phyloP scores from a whole-genome alignment of 2,888 invertebrate genomes.

The Epinotia ramella region DNA sequence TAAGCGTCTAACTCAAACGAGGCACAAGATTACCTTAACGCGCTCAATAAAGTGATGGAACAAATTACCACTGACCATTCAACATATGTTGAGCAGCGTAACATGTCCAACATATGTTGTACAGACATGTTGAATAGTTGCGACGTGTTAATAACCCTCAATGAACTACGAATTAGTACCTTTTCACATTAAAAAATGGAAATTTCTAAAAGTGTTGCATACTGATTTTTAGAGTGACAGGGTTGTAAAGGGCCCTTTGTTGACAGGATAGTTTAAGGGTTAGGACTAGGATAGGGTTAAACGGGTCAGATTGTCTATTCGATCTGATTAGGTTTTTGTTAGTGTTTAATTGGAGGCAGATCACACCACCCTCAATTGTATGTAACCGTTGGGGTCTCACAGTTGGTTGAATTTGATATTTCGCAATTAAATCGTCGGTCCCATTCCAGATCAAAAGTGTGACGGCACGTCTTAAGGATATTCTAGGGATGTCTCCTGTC shows the following conservation, averaged over 20 bases:
- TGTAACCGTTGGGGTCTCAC: slow-evolving; percentile 1
- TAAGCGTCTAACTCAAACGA: slow-evolving; percentile 25
- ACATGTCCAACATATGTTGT: slow-evolving; percentile 27
- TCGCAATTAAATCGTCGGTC: background rate
- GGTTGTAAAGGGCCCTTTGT: slow-evolving; percentile 28
- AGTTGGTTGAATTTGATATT: background rate
- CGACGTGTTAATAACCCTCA: slow-evolving; percentile 31
- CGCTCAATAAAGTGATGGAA: slow-evolving; percentile 28
- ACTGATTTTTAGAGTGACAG: slow-evolving; percentile 6
- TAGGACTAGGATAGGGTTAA: slow-evolving; percentile 39
- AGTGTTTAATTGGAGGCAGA: slow-evolving; percentile 21
- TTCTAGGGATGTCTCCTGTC: background rate
- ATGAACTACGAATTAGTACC: slow-evolving; percentile 19
- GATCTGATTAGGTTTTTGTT: slow-evolving; percentile 30
- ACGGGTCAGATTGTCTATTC: slow-evolving; percentile 25
- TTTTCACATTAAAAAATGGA: slow-evolving; percentile 4
- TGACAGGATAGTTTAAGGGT: slow-evolving; percentile 30
- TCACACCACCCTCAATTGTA: slow-evolving; percentile 6
- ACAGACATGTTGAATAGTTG: slow-evolving; percentile 16
- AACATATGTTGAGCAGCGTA: slow-evolving; percentile 54
- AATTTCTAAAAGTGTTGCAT: background rate
- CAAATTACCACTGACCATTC: slow-evolving; percentile 46
- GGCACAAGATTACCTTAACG: slow-evolving; percentile 13
- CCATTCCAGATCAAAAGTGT: background rate
- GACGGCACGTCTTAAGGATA: background rate